phyloP scores from a whole-genome alignment of 2,797 vertebrate genomes.

The Coendou prehensilis region DNA sequence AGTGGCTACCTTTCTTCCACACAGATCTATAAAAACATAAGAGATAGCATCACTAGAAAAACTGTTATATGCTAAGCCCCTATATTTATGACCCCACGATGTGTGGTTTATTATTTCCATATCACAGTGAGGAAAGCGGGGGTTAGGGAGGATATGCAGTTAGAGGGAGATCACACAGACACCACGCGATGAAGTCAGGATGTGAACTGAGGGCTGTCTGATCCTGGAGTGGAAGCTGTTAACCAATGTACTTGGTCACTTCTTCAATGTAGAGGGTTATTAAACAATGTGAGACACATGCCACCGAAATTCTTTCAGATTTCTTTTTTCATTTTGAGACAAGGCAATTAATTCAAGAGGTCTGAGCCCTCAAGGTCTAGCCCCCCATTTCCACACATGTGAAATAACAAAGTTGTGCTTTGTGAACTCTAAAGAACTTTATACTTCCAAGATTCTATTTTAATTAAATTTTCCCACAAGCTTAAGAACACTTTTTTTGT shows the following conservation, averaged over 20 bases:
- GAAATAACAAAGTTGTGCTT: constrained; percentile 52
- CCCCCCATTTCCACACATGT: background rate
- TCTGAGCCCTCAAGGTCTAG: background rate
- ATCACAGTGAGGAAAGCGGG: background rate
- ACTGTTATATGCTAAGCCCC: background rate
- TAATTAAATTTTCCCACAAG: constrained; percentile 76
- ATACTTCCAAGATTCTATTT: constrained; percentile 59
- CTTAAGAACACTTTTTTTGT: constrained; percentile 58
- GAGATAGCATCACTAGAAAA: background rate
- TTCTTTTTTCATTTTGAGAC: background rate
- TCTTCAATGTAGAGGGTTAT: constrained; percentile 5
- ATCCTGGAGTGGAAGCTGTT: background rate
- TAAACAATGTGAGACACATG: background rate
- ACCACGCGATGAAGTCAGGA: background rate
- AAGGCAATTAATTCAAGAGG: background rate
- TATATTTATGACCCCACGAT: background rate
- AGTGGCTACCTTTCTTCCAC: background rate
- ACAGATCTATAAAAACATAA: background rate
- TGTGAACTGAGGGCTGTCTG: background rate
- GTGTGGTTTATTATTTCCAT: background rate
- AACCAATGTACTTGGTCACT: background rate
- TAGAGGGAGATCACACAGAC: background rate
- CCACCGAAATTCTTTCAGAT: background rate
- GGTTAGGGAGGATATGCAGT: background rate
- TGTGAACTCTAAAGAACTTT: constrained; percentile 46